Conservation (phyloP, 2,888 invertebrate genomes). For the Cremastobaeus sp. region DNA sequence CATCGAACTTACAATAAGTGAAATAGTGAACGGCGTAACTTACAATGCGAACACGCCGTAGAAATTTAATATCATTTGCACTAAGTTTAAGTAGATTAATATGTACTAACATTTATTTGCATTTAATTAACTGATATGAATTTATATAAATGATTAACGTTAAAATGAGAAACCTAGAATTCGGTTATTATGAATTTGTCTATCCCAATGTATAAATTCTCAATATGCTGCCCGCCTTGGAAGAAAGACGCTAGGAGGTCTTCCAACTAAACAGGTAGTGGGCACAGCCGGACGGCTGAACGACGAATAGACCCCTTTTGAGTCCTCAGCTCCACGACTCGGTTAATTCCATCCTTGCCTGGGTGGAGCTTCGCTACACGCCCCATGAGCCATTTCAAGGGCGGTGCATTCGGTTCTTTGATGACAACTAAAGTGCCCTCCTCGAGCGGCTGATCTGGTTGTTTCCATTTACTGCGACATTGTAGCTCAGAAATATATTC, state of each 20-base stretch:
- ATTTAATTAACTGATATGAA: no score
- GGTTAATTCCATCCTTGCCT: not conserved
- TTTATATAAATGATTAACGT: no score
- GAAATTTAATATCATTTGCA: no score
- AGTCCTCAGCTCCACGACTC: slow-evolving; percentile 11
- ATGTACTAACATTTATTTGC: no score
- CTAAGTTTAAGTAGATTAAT: no score
- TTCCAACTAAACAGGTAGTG: slow-evolving; percentile 15
- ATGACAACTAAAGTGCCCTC: slow-evolving; percentile 16
- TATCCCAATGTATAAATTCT: no score
- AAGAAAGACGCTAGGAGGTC: slow-evolving; percentile 5
- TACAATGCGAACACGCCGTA: no score
- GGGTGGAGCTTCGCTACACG: slow-evolving; percentile 13
- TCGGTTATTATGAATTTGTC: no score
- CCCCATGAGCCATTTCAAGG: slow-evolving; percentile 18
- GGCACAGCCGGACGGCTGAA: not conserved
- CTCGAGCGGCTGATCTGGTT: not conserved
- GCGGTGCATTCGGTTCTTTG: slow-evolving; percentile 13
- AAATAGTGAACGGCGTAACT: no score
- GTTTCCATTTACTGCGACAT: slow-evolving; percentile 54
- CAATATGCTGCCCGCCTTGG: slow-evolving; percentile 16
- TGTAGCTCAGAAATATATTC: slow-evolving; percentile 62
- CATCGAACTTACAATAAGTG: no score
- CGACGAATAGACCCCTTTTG: slow-evolving; percentile 8
- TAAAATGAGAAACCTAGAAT: no score